phyloP scores from a whole-genome alignment of 2,888 invertebrate species.

The Melanotus villosus region DNA sequence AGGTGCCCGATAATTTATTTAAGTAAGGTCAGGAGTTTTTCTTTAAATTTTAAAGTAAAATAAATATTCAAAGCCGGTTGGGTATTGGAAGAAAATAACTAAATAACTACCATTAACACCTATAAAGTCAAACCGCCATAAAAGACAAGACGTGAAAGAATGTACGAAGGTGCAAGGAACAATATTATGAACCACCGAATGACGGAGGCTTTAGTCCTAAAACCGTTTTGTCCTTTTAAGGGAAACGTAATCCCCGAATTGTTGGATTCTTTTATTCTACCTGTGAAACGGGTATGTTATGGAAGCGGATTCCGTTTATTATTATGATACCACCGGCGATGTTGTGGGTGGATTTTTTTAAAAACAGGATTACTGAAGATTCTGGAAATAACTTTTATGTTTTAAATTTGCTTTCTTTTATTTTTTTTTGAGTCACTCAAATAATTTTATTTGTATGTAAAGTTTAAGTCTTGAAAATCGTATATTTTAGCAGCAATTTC shows the following conservation, averaged over 20 bases:
- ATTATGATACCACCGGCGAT: background rate
- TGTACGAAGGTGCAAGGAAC: slow-evolving; percentile 18
- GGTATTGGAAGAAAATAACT: no score
- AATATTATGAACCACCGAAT: no score
- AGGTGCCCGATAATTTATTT: no score
- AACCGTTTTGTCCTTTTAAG: slow-evolving; percentile 35
- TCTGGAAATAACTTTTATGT: no score
- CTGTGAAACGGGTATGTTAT: slow-evolving; percentile 12
- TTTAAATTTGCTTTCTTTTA: no score
- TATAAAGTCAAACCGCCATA: slow-evolving; percentile 38
- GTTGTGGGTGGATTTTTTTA: background rate
- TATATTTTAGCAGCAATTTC: no score
- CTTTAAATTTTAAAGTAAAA: background rate
- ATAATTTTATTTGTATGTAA: no score
- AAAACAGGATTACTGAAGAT: background rate
- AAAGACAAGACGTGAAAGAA: slow-evolving; percentile 36
- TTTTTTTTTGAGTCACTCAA: no score
- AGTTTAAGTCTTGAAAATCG: no score
- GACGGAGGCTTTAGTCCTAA: slow-evolving; percentile 29
- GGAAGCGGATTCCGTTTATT: slow-evolving; percentile 18
- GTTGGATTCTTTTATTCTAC: slow-evolving; percentile 8
- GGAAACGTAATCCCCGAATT: slow-evolving; percentile 21
- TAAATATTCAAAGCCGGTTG: no score
- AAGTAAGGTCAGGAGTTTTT: background rate
- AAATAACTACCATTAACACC: slow-evolving; percentile 31